Evolutionary conservation across 2,113 vertebrate species (phyloP), one percentile per base, ranked within the genome.

Genomic region (Eolophus roseicapilla): DNA sequence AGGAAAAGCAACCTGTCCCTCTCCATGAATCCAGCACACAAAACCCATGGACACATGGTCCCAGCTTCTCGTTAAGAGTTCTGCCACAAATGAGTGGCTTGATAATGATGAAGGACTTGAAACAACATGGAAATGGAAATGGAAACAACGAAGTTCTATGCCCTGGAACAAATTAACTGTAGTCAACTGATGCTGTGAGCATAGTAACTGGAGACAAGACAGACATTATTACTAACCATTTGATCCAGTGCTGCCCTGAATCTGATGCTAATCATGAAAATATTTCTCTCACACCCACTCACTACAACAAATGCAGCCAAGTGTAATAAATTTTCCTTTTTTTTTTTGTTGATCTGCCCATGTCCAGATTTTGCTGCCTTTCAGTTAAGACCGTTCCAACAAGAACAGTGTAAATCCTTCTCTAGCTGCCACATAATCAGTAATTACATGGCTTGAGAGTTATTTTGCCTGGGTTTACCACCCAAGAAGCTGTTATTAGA

Each of bases 201-300:
- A 57, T 11, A 91, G 65, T 84, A 91, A 94, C 69, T 71, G 62
- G 33, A 95, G 41, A 86, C 55, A 87, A 88, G 80, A 93, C n/a
- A 79, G 86, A 92, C 65, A 49, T 65, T 86, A 86, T 88, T 94
- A 91, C 44, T 75, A 88, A 92, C 43, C 62, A 84, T 91, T 69
- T 92, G 73, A 93, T 92, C 57, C 67, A 88, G 35, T 12, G 39
- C 49, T 2, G 77, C 80, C 44, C 74, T 73, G n/a, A 93, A 94
- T 90, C 82, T 76, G 77, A 92, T 53, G n/a, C 52, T 91, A 92
- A 95, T 92, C 80, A 82, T 59, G 77, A 93, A 95, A 97, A 65
- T 92, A 88, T 93, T 94, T 94, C 88, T 94, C 93, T 95, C 95
- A 95, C 92, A 96, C 86, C 83, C 93, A 86, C 90, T 96, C 90